A percentile compares a stretch with the other conserved stretches of the same genome.
Evolutionary conservation across 2,113 vertebrate genomes (phyloP).

Genomic region (Elephantulus edwardii): DNA sequence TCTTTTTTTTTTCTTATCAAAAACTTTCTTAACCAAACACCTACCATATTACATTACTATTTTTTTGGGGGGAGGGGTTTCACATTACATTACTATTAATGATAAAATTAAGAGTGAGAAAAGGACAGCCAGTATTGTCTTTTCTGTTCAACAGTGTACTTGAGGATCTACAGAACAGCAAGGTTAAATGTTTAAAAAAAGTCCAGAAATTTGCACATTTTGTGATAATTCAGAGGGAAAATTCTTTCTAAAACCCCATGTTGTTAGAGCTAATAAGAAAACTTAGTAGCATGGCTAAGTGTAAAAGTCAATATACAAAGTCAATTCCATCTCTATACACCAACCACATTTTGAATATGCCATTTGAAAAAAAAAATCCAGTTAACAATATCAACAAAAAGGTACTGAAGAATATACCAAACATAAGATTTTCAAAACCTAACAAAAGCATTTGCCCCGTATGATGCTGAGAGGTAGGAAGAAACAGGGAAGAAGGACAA

Average conservation of each 20-base stretch:
- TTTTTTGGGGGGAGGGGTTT: no score
- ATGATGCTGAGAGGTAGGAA: no score
- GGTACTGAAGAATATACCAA: background rate
- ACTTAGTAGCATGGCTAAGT: background rate
- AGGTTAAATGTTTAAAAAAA: no score
- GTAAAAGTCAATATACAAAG: constrained; percentile 34
- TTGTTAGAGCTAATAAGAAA: constrained; percentile 25
- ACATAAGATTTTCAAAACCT: no score
- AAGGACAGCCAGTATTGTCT: background rate
- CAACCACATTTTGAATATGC: background rate
- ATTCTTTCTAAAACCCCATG: background rate
- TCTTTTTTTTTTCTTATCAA: no score
- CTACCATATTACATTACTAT: no score
- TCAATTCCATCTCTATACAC: background rate
- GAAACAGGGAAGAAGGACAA: no score
- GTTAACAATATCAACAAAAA: background rate
- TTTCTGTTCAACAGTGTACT: background rate
- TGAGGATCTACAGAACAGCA: background rate
- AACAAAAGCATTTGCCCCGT: no score
- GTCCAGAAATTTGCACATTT: background rate
- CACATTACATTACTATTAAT: background rate
- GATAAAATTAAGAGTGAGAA: background rate
- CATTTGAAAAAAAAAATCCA: constrained; percentile 38
- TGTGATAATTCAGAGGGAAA: background rate
- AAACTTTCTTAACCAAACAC: background rate